A percentile compares a stretch with the other conserved stretches of the same genome.
Evolutionary conservation across 1,140 invertebrate species (phyloP).

Genomic region (Drosophila auraria): DNA sequence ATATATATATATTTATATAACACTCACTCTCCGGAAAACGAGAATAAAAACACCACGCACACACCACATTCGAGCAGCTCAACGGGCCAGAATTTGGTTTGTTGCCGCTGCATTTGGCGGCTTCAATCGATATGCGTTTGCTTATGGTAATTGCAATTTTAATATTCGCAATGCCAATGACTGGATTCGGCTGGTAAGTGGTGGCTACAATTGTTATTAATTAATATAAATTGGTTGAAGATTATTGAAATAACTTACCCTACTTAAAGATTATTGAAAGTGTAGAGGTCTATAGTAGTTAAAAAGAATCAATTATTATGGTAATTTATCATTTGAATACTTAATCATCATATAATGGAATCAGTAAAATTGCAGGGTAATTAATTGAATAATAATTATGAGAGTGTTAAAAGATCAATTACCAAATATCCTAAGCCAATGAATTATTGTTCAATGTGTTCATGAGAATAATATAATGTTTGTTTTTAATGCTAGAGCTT

Average conservation of each 20-base stretch:
- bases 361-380: too few relatives aligned
- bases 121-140: slow-evolving; percentile 82
- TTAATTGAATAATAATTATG: not conserved
- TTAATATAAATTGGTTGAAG: not conserved
- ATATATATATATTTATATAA: slow-evolving; percentile 18
- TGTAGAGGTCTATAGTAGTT: too few relatives aligned
- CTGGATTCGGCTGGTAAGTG: slow-evolving; percentile 83
- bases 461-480: not conserved
- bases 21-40: slow-evolving; percentile 20
- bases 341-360: too few relatives aligned
- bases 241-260: not conserved
- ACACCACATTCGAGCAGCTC: slow-evolving; percentile 30
- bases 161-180: slow-evolving; percentile 85
- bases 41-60: slow-evolving; percentile 14
- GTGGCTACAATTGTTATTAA: too few relatives aligned
- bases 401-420: too few relatives aligned
- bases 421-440: not conserved
- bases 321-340: not conserved
- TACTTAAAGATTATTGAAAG: not conserved
- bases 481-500: not conserved
- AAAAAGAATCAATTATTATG: too few relatives aligned
- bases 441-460: not conserved
- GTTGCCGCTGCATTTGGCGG: slow-evolving; percentile 73
- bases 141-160: slow-evolving; percentile 84
- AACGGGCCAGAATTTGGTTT: slow-evolving; percentile 75